A percentile compares a stretch with the other conserved stretches of the same genome.
These are phyloP conservation scores for Sialia sialis DNA, from an alignment of 2,113 vertebrate species.

Conservation along the genomic window DNA sequence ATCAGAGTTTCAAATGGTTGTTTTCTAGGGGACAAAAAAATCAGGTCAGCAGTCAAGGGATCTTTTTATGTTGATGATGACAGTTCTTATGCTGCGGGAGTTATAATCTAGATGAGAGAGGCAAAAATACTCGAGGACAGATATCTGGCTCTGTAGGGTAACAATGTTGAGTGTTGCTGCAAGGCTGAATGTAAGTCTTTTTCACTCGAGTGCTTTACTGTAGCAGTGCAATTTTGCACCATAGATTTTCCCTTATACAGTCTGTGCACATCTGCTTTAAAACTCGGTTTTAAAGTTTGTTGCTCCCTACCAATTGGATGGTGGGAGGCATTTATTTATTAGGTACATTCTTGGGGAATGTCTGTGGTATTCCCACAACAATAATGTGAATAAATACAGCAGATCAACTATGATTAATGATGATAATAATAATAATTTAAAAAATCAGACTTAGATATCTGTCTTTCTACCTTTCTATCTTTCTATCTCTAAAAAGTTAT, in stretches of 20 bases:
- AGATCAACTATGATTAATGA: background rate
- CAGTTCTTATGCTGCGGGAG: background rate
- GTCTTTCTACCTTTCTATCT: background rate
- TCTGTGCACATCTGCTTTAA: background rate
- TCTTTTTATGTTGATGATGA: conserved; percentile 7
- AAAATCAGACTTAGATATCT: background rate
- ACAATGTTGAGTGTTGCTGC: conserved; percentile 37
- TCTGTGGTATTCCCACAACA: background rate
- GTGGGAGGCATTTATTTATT: background rate
- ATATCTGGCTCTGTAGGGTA: background rate
- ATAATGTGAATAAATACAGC: background rate
- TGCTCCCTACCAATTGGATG: background rate
- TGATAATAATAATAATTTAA: background rate
- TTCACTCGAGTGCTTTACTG: background rate
- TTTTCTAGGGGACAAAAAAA: background rate
- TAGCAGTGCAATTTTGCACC: background rate
- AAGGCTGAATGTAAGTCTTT: conserved; percentile 7
- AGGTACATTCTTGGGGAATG: background rate
- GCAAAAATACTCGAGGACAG: conserved; percentile 8
- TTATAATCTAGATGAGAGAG: background rate
- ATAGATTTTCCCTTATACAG: background rate
- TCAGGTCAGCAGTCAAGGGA: conserved; percentile 15
- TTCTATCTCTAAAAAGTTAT: background rate
- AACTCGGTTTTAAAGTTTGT: background rate
- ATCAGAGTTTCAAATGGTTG: conserved; percentile 14